Evolutionary conservation across 2,113 vertebrate species (phyloP), one percentile per base, ranked within the genome.

Genomic region (Rhabdornis inornatus): DNA sequence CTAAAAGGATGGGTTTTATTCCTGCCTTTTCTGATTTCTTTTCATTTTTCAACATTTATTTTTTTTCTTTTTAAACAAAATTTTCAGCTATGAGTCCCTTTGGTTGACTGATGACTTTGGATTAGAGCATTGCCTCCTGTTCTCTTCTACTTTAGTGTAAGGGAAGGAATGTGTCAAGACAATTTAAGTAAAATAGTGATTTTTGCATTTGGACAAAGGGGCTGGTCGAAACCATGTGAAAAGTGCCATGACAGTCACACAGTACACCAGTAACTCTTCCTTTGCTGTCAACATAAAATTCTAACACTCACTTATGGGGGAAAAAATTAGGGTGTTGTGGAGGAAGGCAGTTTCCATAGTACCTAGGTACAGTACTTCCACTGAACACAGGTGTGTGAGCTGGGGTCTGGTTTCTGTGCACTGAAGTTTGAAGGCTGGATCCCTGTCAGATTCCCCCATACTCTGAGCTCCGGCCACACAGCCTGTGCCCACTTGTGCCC

Each of bases 401-500:
- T 52, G 15, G 0, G 0, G 13, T 33, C 53, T 42, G 35, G 10
- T 56, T 60, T 64, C 44, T 80, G 27, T 39, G 50, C 64, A 31
- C 1, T 2, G 1, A 9, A 63, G 28, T 78, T 6, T 50, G 9
- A 15, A 55, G 42, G 15, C 39, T 57, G 44, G 9, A 56, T 25
- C 76, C 33, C 31, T 44, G 13, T 69, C 60, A 56, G 35, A 22
- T 44, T 69, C 13, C 27, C 15, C 14, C 2, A 0, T 61, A 37
- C 9, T 55, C 37, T 65, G 39, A 74, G 55, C 40, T 76, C 37
- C n/a, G 71, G 35, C 42, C 35, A 15, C 35, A 15, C 31, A 39
- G 35, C 63, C 57, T 72, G 33, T 15, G 8, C n/a, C 40, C 27
- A 3, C 15, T 45, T 4, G 0, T 27, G 19, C 1, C 2, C 5